phyloP scores from a whole-genome alignment of 2,797 vertebrate species.

The Premnoplex brunnescens region DNA sequence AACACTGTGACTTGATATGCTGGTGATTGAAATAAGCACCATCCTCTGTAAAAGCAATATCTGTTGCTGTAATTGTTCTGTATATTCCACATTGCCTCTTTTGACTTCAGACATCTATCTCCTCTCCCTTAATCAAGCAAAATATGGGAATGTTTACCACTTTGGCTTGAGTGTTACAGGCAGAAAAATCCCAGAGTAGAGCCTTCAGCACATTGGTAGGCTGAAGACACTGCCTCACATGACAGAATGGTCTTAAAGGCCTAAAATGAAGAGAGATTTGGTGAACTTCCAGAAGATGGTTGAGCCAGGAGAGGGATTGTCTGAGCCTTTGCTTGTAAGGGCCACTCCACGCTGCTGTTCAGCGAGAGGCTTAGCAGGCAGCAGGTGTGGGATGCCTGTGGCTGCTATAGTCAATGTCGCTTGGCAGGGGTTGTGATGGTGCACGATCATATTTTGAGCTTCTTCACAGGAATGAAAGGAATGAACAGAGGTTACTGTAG shows the following conservation, averaged over 20 bases:
- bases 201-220: background rate
- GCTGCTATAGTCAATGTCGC: background rate
- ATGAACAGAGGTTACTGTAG: slow-evolving; percentile 58
- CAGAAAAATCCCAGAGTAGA: background rate
- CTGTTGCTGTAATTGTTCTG: background rate
- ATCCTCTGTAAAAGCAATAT: background rate
- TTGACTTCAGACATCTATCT: background rate
- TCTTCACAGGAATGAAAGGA: slow-evolving; percentile 71
- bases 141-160: background rate
- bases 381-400: slow-evolving; percentile 54
- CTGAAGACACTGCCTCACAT: background rate
- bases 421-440: slow-evolving; percentile 30
- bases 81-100: background rate
- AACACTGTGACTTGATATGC: background rate
- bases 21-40: background rate
- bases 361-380: background rate
- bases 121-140: background rate
- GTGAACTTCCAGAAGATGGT: slow-evolving; percentile 17
- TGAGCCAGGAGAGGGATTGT: slow-evolving; percentile 34
- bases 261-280: slow-evolving; percentile 10
- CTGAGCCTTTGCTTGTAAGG: slow-evolving; percentile 15
- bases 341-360: slow-evolving; percentile 1
- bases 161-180: background rate
- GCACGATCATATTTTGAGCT: background rate
- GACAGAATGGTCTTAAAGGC: background rate